Evolutionary conservation across 2,113 vertebrate genomes (phyloP).

Genomic region (Megaceryle maxima): DNA sequence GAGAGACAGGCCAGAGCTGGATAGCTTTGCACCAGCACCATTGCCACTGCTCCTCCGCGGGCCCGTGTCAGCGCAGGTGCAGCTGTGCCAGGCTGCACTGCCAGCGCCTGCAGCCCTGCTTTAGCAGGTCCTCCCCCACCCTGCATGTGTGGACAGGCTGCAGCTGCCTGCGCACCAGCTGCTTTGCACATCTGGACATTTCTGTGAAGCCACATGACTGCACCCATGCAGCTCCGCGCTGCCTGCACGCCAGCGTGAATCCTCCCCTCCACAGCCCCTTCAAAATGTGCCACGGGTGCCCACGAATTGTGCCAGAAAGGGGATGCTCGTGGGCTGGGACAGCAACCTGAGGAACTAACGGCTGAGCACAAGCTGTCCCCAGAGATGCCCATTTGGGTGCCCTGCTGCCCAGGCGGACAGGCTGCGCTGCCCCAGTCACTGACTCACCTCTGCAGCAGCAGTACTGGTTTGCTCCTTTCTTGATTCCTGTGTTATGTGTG

Average conservation of each 20-base stretch:
- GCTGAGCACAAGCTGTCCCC: background rate
- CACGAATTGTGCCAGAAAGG: background rate
- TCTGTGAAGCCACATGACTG: background rate
- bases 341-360: background rate
- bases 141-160: background rate
- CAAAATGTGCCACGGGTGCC: background rate
- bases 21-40: background rate
- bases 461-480: background rate
- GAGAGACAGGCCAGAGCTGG: background rate
- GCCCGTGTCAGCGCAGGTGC: background rate
- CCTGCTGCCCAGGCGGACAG: background rate
- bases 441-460: background rate
- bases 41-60: background rate
- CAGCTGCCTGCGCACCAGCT: background rate
- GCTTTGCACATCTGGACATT: constrained; percentile 13
- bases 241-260: background rate
- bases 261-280: background rate
- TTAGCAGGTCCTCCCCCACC: background rate
- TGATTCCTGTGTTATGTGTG: background rate
- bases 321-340: background rate
- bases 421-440: background rate
- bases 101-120: background rate
- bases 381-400: background rate
- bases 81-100: background rate
- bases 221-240: accelerated